Percentiles rank a stretch among this genome's conserved stretches.
Evolutionary conservation across 2,888 invertebrate species (phyloP).

Genomic region (Andrena chrysosceles): DNA sequence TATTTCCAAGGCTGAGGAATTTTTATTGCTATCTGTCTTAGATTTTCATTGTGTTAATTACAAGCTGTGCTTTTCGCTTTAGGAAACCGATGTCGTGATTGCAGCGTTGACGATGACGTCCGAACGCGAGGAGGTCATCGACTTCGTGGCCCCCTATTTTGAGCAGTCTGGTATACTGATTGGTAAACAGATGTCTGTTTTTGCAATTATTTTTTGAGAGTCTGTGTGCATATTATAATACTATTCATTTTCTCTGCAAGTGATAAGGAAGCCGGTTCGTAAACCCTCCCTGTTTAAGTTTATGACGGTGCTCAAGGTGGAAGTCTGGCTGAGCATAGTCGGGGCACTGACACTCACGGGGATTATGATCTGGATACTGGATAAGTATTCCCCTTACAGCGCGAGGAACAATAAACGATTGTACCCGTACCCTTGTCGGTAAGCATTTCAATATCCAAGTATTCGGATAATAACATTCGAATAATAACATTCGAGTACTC

Average conservation of each 20-base stretch:
- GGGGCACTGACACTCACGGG: constrained; percentile 93
- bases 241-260: constrained; percentile 84
- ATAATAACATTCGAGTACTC: too few relatives aligned
- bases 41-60: too few relatives aligned
- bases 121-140: constrained; percentile 95
- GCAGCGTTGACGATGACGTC: constrained; percentile 96
- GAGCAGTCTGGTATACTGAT: constrained; percentile 97
- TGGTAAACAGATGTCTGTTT: constrained; percentile 85
- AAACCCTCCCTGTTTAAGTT: constrained; percentile 96
- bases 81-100: constrained; percentile 94
- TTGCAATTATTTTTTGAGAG: not conserved
- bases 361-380: constrained; percentile 94
- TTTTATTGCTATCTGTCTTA: too few relatives aligned
- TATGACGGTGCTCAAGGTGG: constrained; percentile 94
- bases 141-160: constrained; percentile 96
- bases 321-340: constrained; percentile 96
- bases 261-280: constrained; percentile 92
- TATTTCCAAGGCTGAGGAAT: not conserved
- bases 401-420: constrained; percentile 93
- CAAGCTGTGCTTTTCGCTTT: constrained; percentile 49
- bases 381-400: constrained; percentile 95
- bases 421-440: constrained; percentile 92
- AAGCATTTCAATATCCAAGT: constrained; percentile 13
- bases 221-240: not conserved
- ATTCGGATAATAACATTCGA: too few relatives aligned